phyloP scores from a whole-genome alignment of 2,888 invertebrate genomes.

The Drosophila aldrichi region DNA sequence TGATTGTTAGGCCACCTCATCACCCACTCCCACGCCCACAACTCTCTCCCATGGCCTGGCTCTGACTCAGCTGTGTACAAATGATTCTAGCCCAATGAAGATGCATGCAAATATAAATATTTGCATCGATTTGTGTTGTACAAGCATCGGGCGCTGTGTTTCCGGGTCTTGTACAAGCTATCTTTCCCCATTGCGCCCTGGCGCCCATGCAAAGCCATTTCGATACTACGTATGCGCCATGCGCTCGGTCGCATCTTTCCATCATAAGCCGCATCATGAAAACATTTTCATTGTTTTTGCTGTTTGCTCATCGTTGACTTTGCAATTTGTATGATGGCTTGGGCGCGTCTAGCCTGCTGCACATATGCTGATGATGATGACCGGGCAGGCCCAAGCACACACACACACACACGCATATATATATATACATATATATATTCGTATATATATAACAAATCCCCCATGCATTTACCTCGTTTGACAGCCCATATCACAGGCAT shows the following conservation, averaged over 20 bases:
- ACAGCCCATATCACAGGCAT: constrained; percentile 91
- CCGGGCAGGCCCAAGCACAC: not conserved
- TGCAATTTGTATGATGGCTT: constrained; percentile 57
- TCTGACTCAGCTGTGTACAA: constrained; percentile 34
- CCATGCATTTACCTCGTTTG: constrained; percentile 91
- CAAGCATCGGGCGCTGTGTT: constrained; percentile 49
- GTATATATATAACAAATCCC: not conserved
- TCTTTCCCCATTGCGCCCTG: not conserved
- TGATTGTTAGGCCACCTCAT: constrained; percentile 19
- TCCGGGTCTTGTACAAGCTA: constrained; percentile 16
- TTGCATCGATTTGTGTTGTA: constrained; percentile 78
- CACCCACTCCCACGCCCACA: not conserved
- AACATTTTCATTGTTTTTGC: constrained; percentile 64
- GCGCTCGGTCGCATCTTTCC: constrained; percentile 3
- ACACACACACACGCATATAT: not conserved
- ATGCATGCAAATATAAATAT: constrained; percentile 77
- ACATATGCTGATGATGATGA: constrained; percentile 26
- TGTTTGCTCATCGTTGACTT: constrained; percentile 66
- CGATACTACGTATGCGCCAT: not conserved
- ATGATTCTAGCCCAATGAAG: constrained; percentile 57
- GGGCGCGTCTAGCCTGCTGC: constrained; percentile 51
- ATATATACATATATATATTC: no score
- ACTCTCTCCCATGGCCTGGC: not conserved
- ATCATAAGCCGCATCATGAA: constrained; percentile 17
- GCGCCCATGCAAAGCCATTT: not conserved